Base-by-base conservation (phyloP, 2,797 vertebrate species). In the Carduelis carduelis region DNA sequence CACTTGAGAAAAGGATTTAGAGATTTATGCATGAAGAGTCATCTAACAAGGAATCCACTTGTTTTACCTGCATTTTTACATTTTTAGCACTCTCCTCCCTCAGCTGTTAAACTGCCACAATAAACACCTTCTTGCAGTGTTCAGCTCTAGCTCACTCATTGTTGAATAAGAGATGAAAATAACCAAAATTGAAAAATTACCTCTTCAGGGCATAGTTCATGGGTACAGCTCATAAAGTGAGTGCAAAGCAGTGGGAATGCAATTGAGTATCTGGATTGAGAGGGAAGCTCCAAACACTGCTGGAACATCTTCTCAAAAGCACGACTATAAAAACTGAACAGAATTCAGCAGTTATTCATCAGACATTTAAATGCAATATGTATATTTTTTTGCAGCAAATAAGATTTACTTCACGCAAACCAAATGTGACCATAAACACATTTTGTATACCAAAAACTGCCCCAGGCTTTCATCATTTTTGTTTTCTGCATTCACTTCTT, bases 241-340 rank as follows among this genome's bases (percentile, higher is more conserved):
- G 99, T 99, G 96, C 99, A 99, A 93, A 99, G 99, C 93, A 99
- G 98, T 44, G 99, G 99, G 97, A 99, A 99, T 90, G 99, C 99
- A 98, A 99, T 99, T 89, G 99, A 99, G 93, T 99, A 99, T 97
- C 99, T 98, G 82, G 99, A 99, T 50, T 99, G 99, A 83, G 99
- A 99, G 14, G 99, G 99, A 94, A 99, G 98, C 98, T 99, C 99
- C 98, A 99, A 98, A 95, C 99, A 99, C 97, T 99, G 99, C 96
- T 99, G 99, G 97, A 99, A 99, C 99, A 99, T 99, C 98, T 99
- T 99, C 97, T 99, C 99, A 98, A 99, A 99, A 43, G 99, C 99
- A 83, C 99, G 99, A 97, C 99, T 99, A 98, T 99, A 99, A 98
- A 99, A 99, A 97, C 99, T 99, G 75, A 92, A 72, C 46, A 70